Percentiles rank a stretch among this genome's conserved stretches.
phyloP scores from a whole-genome alignment of 1,140 invertebrate genomes.

The Archivesica marissinica region DNA sequence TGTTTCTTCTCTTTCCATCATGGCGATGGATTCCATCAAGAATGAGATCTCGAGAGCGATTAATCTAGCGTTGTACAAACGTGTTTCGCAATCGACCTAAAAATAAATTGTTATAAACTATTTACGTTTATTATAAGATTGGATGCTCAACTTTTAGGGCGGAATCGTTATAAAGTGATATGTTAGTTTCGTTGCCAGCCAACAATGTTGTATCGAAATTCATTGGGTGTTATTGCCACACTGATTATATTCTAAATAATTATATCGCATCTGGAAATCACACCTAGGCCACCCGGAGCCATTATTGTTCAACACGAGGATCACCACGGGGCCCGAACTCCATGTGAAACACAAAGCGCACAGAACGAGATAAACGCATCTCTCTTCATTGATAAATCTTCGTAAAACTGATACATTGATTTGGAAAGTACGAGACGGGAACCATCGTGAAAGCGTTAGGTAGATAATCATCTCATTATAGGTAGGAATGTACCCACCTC shows the following conservation, averaged over 20 bases:
- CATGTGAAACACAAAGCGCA: neutral
- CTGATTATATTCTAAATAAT: neutral
- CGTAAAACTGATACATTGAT: neutral
- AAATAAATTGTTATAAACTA: neutral
- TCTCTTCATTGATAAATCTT: neutral
- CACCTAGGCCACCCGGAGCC: neutral
- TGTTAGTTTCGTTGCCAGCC: neutral
- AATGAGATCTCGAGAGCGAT: too few species aligned
- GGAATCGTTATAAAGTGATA: neutral
- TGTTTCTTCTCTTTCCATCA: too few species aligned
- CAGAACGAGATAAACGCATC: neutral
- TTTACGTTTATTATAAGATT: neutral
- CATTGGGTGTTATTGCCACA: neutral
- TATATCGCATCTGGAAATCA: constrained; percentile 8
- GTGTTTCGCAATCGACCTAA: neutral
- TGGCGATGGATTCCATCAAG: too few species aligned
- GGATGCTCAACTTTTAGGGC: neutral
- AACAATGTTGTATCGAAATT: neutral
- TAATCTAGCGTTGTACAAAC: too few species aligned
- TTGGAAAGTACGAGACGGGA: neutral
- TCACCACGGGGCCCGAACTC: neutral
- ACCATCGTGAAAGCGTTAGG: neutral
- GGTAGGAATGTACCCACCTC: neutral
- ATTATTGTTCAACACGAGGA: neutral
- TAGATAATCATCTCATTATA: constrained; percentile 1